phyloP scores from a whole-genome alignment of 2,888 invertebrate genomes.

The Ichneumon xanthorius region DNA sequence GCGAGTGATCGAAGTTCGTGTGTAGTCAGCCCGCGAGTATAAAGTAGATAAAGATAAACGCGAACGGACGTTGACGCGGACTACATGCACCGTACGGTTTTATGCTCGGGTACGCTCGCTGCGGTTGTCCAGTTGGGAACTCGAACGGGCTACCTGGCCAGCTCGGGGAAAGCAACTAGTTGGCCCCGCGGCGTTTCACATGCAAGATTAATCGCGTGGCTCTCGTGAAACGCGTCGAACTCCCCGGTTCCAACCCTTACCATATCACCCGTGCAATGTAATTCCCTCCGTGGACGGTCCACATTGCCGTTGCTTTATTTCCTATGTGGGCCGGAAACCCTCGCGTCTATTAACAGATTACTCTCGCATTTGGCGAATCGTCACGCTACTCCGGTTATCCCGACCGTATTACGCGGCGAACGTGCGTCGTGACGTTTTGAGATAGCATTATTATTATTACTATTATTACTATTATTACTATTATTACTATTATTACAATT shows the following conservation, averaged over 20 bases:
- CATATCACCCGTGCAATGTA: background rate
- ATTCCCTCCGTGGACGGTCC: conserved; percentile 3
- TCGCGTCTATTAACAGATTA: background rate
- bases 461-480: background rate
- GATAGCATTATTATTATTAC: background rate
- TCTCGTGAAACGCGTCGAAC: background rate
- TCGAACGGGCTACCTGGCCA: background rate
- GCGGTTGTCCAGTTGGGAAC: conserved; percentile 14
- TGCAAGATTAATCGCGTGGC: conserved; percentile 49
- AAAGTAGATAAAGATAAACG: conserved; percentile 34
- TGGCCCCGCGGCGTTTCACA: conserved; percentile 32
- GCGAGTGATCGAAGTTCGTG: conserved; percentile 17
- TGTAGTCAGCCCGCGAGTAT: conserved; percentile 41
- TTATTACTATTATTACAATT: background rate
- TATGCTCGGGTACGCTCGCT: conserved; percentile 1
- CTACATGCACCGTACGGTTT: conserved; percentile 2
- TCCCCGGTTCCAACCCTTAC: background rate
- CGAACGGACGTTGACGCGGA: conserved; percentile 34
- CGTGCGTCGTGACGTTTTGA: background rate
- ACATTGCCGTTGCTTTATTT: conserved; percentile 13
- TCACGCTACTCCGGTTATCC: background rate
- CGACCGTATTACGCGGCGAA: background rate
- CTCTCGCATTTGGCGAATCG: conserved; percentile 7
- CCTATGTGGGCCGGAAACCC: background rate
- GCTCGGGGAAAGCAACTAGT: conserved; percentile 48